Conservation (phyloP, 2,888 invertebrate species). For the Polyploca ridens region DNA sequence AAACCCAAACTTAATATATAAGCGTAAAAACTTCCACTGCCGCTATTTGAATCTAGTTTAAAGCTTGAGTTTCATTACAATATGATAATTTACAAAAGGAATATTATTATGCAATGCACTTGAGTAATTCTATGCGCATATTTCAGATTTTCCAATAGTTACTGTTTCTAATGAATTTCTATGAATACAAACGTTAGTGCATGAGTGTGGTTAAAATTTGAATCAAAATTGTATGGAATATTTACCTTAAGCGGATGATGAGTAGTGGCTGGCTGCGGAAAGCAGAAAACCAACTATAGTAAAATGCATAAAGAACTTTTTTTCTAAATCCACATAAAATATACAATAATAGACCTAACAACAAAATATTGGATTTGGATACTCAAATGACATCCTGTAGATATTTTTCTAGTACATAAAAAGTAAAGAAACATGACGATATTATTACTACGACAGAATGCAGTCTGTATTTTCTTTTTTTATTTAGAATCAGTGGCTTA, state of each 20-base stretch:
- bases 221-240: conserved; percentile 6
- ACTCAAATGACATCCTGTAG: too few species aligned
- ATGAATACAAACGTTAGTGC: conserved; percentile 22
- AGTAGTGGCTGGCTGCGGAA: conserved; percentile 4
- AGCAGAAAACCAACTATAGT: conserved; percentile 7
- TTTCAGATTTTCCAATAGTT: conserved; percentile 21
- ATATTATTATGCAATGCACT: conserved; percentile 13
- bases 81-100: conserved; percentile 18
- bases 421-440: too few species aligned
- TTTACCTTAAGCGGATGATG: conserved; percentile 2
- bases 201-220: conserved; percentile 12
- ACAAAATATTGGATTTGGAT: neutral
- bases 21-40: neutral
- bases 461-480: too few species aligned
- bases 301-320: neutral
- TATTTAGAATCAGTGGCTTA: too few species aligned
- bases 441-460: too few species aligned
- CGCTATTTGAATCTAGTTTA: neutral
- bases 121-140: conserved; percentile 28
- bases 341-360: neutral
- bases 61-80: neutral
- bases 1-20: neutral
- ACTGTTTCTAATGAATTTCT: conserved; percentile 27
- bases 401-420: too few species aligned
- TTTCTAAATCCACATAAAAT: neutral